Base-by-base conservation (phyloP, 2,888 invertebrate genomes). In the Lampropteryx suffumata region DNA sequence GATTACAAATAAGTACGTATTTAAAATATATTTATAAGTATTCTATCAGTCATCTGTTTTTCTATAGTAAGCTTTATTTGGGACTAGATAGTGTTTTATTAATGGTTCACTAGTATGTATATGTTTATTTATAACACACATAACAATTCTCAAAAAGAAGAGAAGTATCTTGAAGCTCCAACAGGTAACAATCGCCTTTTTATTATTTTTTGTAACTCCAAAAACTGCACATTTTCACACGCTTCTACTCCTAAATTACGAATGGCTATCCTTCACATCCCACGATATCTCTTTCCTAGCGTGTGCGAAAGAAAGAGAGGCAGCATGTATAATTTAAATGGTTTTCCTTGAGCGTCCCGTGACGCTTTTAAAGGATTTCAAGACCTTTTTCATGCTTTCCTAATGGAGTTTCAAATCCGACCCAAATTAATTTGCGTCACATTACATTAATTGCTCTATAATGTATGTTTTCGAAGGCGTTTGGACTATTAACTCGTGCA, bases 141-240 rank as follows among this genome's bases (percentile, higher is more conserved):
- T n/a, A n/a, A n/a, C n/a, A n/a, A n/a, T n/a, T n/a, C 17, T 17
- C 4, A 17, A 17, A 17, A 17, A 17, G 4, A 17, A 17, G 4
- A 17, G 17, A 2, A 17, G 4, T 3, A 17, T 3, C 17, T 17
- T 4, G 4, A 17, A 17, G 4, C 17, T 4, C 4, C 17, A 17
- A 17, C 17, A 17, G 17, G 4, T 4, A 17, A 2, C 3, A 17
- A 17, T 3, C 2, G 17, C 17, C 2, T 3, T 17, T 17, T 17
- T 17, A 17, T 17, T 17, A 11, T 29, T 29, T 29, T 13, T 13
- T 30, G 35, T 57, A 57, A 47, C 53, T 50, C 62, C 62, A 71
- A 72, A 69, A 87, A 88, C 82, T 89, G 88, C 78, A 79, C 79
- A 65, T 69, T 83, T 89, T 89, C 89, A 84, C 89, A 89, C 89